These are phyloP conservation scores for Tupaia chinensis DNA, from an alignment of 2,113 vertebrate species.

Conservation along the genomic window DNA sequence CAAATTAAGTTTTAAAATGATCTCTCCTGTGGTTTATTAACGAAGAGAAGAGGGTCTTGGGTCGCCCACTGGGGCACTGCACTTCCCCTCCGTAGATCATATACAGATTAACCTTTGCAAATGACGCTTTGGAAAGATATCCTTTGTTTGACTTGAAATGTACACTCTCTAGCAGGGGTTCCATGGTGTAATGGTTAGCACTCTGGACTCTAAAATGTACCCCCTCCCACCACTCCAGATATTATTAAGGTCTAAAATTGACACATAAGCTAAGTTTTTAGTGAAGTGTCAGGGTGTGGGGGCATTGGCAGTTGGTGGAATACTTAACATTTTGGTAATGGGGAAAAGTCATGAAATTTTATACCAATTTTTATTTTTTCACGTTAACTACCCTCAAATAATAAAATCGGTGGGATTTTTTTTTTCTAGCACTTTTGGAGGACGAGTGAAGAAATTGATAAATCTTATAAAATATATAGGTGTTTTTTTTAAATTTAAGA, in stretches of 20 bases:
- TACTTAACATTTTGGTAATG: constrained; percentile 43
- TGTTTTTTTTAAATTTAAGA: neutral
- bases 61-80: constrained; percentile 44
- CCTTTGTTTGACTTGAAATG: neutral
- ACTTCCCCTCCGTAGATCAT: constrained; percentile 44
- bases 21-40: constrained; percentile 74
- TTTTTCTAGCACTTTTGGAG: neutral
- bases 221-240: neutral
- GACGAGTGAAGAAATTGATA: neutral
- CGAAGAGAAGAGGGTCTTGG: constrained; percentile 43
- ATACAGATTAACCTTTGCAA: constrained; percentile 64
- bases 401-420: neutral
- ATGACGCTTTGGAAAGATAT: constrained; percentile 50
- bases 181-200: too few species aligned
- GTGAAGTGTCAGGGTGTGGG: neutral
- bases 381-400: constrained; percentile 32
- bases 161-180: neutral
- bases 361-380: constrained; percentile 50
- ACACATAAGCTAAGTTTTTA: constrained; percentile 31
- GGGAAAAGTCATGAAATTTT: constrained; percentile 1
- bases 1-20: constrained; percentile 64
- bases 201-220: neutral
- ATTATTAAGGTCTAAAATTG: constrained; percentile 42
- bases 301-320: neutral
- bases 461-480: constrained; percentile 15